Evolutionary conservation across 2,797 vertebrate species (phyloP), one percentile per base, ranked within the genome.

Genomic region (Arnoldichthys spilopterus): DNA sequence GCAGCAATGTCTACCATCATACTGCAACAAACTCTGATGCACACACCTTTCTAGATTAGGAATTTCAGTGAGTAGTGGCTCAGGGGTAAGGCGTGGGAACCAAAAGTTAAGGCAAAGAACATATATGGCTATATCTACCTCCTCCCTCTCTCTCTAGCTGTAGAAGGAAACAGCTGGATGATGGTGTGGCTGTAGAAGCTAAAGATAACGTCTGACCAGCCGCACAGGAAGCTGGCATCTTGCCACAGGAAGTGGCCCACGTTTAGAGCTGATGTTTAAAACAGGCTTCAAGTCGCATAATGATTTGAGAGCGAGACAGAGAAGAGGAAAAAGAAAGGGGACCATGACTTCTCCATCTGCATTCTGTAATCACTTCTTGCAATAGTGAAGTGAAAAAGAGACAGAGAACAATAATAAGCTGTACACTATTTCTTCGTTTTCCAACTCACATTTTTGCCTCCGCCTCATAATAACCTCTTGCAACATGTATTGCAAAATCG

Each of bases 91-190:
- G 9, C 54, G 13, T 58, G 54, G 54, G 54, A 58, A 58, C 24
- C 34, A 61, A 79, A 9, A 71, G 24, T 9, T 20, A 59, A 58
- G 54, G 49, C 7, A 61, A 72, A 40, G 32, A 40, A n/a, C 24
- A 20, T 28, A 58, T 13, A 28, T 26, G 54, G 24, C 9, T 13
- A 24, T 66, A 22, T 66, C 40, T 26, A 45, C 13, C n/a, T 24
- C 63, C 37, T 66, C 26, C 11, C 40, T 43, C n/a, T 58, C 12
- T 56, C 18, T 24, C 63, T 47, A 58, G 68, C 63, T 88, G 88
- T 82, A 70, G 15, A 85, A 92, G 91, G 92, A 93, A 93, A 89
- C 92, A 93, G 92, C 91, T 93, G 93, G 86, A 66, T 74, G 83
- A 20, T 54, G 83, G 78, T 71, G 68, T 49, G 49, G 43, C 75